Conservation (phyloP, 2,113 vertebrate species). For the Arizona elegans region DNA sequence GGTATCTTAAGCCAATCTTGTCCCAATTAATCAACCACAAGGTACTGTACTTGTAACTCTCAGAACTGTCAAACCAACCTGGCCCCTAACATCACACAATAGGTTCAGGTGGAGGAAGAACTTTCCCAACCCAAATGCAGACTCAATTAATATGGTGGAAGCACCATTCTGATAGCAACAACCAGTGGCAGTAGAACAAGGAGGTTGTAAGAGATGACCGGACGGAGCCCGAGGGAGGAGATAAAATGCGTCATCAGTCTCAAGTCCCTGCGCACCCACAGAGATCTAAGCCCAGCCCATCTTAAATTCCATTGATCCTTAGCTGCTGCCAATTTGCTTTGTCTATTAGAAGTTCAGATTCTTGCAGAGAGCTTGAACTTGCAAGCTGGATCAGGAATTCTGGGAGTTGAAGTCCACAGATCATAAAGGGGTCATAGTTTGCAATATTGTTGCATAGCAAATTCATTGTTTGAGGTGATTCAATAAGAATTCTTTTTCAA, state of each 20-base stretch:
- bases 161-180: background rate
- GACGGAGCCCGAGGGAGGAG: background rate
- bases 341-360: background rate
- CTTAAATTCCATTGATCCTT: background rate
- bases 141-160: background rate
- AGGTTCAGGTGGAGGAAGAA: background rate
- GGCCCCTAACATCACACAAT: background rate
- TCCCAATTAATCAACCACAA: background rate
- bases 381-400: background rate
- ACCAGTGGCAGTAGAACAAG: background rate
- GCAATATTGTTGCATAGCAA: background rate
- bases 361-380: background rate
- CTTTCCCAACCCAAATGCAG: background rate
- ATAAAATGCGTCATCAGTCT: background rate
- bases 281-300: background rate
- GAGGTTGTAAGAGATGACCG: background rate
- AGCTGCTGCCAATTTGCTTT: background rate
- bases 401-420: background rate
- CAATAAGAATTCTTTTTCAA: background rate
- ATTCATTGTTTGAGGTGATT: background rate
- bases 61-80: background rate
- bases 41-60: background rate
- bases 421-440: background rate
- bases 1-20: background rate
- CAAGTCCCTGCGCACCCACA: fast-evolving